These are phyloP conservation scores for Lasioglossum zephyrum DNA, from an alignment of 2,888 invertebrate species.

Conservation along the genomic window DNA sequence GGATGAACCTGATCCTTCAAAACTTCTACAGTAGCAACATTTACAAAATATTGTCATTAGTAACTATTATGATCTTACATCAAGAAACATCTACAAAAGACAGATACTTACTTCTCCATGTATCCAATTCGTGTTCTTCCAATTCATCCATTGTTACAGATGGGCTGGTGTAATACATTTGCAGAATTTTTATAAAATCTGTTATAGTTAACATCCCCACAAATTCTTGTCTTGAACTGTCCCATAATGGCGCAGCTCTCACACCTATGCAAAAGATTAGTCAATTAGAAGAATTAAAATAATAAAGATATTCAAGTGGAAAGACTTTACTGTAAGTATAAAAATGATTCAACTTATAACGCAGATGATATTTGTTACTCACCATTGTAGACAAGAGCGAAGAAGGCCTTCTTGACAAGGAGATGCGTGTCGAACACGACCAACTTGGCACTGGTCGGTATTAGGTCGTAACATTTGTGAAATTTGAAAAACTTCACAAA, in stretches of 20 bases:
- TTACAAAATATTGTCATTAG: neutral
- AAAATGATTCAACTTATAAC: neutral
- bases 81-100: neutral
- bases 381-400: slow-evolving; percentile 99
- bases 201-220: slow-evolving; percentile 99
- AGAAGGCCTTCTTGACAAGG: slow-evolving; percentile 99
- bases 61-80: neutral
- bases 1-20: slow-evolving; percentile 94
- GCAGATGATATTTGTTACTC: slow-evolving; percentile 69
- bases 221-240: slow-evolving; percentile 95
- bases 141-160: slow-evolving; percentile 97
- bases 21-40: slow-evolving; percentile 87
- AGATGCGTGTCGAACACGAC: slow-evolving; percentile 99
- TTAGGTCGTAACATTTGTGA: slow-evolving; percentile 99
- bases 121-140: slow-evolving; percentile 98
- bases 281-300: too few species aligned
- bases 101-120: slow-evolving; percentile 93
- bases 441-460: slow-evolving; percentile 99
- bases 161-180: slow-evolving; percentile 98
- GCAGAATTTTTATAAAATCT: slow-evolving; percentile 99
- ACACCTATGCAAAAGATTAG: slow-evolving; percentile 88
- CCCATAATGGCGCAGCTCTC: slow-evolving; percentile 99
- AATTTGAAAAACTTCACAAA: slow-evolving; percentile 99
- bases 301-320: too few species aligned
- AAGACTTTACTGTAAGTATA: neutral